Conservation (phyloP, 2,113 vertebrate species). For the Archocentrus centrarchus region DNA sequence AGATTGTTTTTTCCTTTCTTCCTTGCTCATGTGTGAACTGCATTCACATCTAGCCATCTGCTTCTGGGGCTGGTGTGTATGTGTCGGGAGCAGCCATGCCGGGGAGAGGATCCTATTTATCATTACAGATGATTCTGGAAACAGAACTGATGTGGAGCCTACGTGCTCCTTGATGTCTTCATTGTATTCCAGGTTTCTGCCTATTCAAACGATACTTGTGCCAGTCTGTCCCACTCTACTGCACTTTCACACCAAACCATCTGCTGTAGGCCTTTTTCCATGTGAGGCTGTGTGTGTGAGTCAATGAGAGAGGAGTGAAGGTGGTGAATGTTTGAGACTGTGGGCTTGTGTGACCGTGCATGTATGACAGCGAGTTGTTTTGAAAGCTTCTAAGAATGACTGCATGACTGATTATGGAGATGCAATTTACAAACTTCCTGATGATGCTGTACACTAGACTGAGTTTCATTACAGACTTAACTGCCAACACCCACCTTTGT, state of each 20-base stretch:
- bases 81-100: not conserved
- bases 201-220: conserved; percentile 11
- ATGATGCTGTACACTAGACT: conserved; percentile 19
- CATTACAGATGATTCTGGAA: conserved; percentile 37
- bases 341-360: not conserved
- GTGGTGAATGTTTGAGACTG: not conserved
- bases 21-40: conserved; percentile 52
- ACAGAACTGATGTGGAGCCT: conserved; percentile 50
- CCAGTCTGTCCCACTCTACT: conserved; percentile 51
- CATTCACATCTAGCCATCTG: conserved; percentile 63
- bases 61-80: conserved; percentile 41
- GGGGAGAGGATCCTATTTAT: conserved; percentile 42
- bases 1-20: conserved; percentile 40
- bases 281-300: not conserved
- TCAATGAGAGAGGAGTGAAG: not conserved
- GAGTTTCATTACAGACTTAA: conserved; percentile 9
- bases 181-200: conserved; percentile 35
- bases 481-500: conserved; percentile 2
- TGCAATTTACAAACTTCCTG: conserved; percentile 8
- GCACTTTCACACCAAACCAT: conserved; percentile 34
- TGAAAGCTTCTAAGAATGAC: conserved; percentile 5
- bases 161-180: conserved; percentile 47
- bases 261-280: conserved; percentile 24
- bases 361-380: not conserved
- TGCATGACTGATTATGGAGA: conserved; percentile 22